These are phyloP conservation scores for Hybos culiciformis DNA, from an alignment of 2,888 invertebrate genomes.

Conservation along the genomic window DNA sequence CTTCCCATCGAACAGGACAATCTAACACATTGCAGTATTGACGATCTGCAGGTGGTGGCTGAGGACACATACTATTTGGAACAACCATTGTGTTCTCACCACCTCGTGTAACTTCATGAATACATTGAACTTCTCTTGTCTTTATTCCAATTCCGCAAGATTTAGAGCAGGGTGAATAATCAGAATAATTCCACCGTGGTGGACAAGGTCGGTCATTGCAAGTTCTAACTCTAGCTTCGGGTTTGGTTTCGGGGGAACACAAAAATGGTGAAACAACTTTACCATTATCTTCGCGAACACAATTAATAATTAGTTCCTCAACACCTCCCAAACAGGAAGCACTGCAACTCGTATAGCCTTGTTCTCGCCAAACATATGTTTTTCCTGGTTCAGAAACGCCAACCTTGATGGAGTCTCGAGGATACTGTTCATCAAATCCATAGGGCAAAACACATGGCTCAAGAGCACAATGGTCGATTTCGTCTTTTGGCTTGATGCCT, in stretches of 20 bases:
- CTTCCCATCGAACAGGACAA: constrained; percentile 83
- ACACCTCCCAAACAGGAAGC: constrained; percentile 84
- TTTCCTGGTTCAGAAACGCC: constrained; percentile 63
- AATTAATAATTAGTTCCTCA: constrained; percentile 77
- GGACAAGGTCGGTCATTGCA: constrained; percentile 95
- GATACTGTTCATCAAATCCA: constrained; percentile 37
- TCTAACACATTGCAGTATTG: constrained; percentile 87
- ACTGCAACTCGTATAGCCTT: constrained; percentile 85
- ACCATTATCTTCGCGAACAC: constrained; percentile 73
- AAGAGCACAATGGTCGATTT: constrained; percentile 67
- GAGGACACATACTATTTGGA: constrained; percentile 83
- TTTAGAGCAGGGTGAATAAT: constrained; percentile 79
- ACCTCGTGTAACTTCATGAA: constrained; percentile 61
- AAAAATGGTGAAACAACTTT: constrained; percentile 77
- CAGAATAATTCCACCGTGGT: constrained; percentile 84
- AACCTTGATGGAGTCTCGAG: constrained; percentile 41
- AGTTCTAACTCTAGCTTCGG: constrained; percentile 73
- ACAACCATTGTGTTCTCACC: constrained; percentile 81
- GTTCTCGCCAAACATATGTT: constrained; percentile 78
- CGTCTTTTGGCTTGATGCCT: constrained; percentile 69
- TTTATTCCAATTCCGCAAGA: constrained; percentile 91
- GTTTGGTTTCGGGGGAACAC: constrained; percentile 75
- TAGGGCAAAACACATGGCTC: constrained; percentile 60
- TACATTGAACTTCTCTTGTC: constrained; percentile 57
- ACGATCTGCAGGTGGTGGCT: constrained; percentile 75